Base-by-base conservation (phyloP, 2,888 invertebrate species). In the Carpatolechia fugitivella region DNA sequence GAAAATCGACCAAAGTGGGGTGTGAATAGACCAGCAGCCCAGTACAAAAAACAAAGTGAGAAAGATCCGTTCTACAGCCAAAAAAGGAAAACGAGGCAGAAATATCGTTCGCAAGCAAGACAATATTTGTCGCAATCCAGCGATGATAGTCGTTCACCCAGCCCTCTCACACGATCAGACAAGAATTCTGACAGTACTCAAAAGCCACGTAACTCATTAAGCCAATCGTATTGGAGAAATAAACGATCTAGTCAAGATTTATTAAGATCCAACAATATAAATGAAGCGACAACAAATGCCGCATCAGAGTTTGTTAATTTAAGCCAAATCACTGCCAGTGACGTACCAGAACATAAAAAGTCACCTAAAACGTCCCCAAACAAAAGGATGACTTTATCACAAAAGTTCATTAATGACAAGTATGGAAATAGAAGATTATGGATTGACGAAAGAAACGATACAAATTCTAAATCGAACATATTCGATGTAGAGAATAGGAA, bases 41-140 rank as follows among this genome's bases (percentile, higher is more conserved):
- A 96, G 68, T 97, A 97, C 73, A 92, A 96, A 57, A 97, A 97
- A 72, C 97, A 97, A 82, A 97, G 97, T 71, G 97, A 97, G 77
- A 95, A 97, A 70, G 97, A 97, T 86, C 96, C 96, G 0, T 93
- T 95, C 76, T 96, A 96, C 68, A 93, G 93, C 58, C 93, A 94
- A 76, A 92, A 93, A 72, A 87, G 93, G 60, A 94, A 95, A 78
- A 82, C 93, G 54, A 87, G 93, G 14, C 92, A 93, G 70, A 93
- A 93, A 75, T 91, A 93, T 61, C 91, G 94, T 57, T 91, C 92
- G 52, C 92, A 91, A 74, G 82, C 81, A 18, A 82, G 91, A 62
- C 89, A 90, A 62, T 91, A 92, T 68, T 70, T 91, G 55, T 91
- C 91, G 14, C 92, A 92, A 64, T 93, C 93, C 0, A 93, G 93